phyloP scores from a whole-genome alignment of 2,888 invertebrate species.

The Silvanus unidentatus region DNA sequence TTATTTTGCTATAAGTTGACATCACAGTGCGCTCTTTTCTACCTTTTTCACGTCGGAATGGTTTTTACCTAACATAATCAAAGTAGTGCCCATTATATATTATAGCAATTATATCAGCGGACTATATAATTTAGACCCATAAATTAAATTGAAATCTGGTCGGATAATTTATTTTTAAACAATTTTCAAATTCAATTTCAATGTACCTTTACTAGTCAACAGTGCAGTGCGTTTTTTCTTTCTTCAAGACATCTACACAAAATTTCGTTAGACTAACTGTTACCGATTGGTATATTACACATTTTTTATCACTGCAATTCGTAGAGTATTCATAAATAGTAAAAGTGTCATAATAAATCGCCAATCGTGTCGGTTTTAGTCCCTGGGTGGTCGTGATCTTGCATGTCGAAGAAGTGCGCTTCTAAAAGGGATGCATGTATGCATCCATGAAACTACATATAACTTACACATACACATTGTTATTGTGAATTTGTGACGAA shows the following conservation, averaged over 20 bases:
- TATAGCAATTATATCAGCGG: slow-evolving; percentile 41
- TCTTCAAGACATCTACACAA: slow-evolving; percentile 14
- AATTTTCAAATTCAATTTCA: slow-evolving; percentile 24
- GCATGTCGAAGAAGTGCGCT: slow-evolving; percentile 34
- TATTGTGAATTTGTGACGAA: too few relatives aligned
- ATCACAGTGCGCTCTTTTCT: background rate
- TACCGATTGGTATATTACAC: background rate
- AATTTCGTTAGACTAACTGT: background rate
- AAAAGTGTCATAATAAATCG: slow-evolving; percentile 43
- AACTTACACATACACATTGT: too few relatives aligned
- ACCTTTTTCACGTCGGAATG: too few relatives aligned
- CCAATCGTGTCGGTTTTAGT: slow-evolving; percentile 40
- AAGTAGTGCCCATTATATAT: too few relatives aligned
- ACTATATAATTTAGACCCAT: slow-evolving; percentile 46
- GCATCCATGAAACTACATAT: too few relatives aligned
- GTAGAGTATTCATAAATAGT: slow-evolving; percentile 45
- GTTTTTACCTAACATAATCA: too few relatives aligned
- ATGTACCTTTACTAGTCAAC: too few relatives aligned
- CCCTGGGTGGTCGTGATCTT: slow-evolving; percentile 43
- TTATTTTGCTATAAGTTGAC: background rate
- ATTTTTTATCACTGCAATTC: slow-evolving; percentile 40
- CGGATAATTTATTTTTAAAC: slow-evolving; percentile 27
- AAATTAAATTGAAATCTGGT: slow-evolving; percentile 43
- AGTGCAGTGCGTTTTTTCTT: too few relatives aligned
- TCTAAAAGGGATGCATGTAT: too few relatives aligned